Conservation (phyloP, 2,113 vertebrate species). For the Ammodytes marinus region DNA sequence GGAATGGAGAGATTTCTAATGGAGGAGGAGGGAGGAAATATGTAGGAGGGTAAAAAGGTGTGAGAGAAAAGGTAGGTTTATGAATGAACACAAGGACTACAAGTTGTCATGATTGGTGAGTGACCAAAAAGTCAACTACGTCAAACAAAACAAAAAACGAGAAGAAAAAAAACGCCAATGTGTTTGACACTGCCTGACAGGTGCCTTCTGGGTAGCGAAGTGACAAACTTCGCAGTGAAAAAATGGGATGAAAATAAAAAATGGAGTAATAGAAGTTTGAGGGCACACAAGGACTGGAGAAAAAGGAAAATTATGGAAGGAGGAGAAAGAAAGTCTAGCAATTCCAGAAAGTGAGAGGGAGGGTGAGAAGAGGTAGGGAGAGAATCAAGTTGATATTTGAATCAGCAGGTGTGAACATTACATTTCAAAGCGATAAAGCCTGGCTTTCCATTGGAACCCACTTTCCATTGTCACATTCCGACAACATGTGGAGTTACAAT, state of each 20-base stretch:
- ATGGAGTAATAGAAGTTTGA: neutral
- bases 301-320: neutral
- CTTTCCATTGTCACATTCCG: neutral
- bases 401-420: constrained; percentile 7
- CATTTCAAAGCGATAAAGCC: neutral
- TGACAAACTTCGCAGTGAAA: neutral
- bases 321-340: neutral
- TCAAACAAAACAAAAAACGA: neutral
- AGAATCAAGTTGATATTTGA: neutral
- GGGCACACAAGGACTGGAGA: constrained; percentile 4
- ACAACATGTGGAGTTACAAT: neutral
- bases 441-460: neutral
- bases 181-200: constrained; percentile 18
- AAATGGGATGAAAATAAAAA: neutral
- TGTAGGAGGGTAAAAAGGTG: neutral
- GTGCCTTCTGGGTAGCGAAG: constrained; percentile 19
- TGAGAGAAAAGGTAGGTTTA: neutral
- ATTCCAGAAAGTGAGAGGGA: neutral
- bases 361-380: neutral
- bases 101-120: neutral
- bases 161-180: neutral
- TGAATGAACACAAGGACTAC: neutral
- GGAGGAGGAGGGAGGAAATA: constrained; percentile 1
- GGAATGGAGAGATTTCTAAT: constrained; percentile 40
- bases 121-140: constrained; percentile 20